Evolutionary conservation across 2,888 invertebrate species (phyloP), one percentile per base, ranked within the genome.

Genomic region (Chaitophorus viminalis): DNA sequence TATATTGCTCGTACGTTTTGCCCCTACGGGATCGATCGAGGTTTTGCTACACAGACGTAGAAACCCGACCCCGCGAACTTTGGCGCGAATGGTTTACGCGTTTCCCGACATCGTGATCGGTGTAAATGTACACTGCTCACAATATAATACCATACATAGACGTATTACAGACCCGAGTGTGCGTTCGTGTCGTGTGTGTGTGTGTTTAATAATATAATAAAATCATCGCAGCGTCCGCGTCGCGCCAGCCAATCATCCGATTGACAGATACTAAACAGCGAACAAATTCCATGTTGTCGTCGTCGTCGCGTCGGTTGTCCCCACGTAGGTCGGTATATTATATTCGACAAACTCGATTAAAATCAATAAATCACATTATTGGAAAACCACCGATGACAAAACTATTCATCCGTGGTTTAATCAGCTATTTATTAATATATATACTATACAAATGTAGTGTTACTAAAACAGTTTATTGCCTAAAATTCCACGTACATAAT

Each of bases 11-110:
- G n/a, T 76, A 76, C 76, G 39, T 76, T 76, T 46, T 46, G 77
- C 54, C 77, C 77, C 52, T 52, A 18, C 54, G 77, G 39, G 39
- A 77, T 77, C 77, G 77, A 77, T 77, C 77, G 76, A 39, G 25
- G 76, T 76, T 76, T 39, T 29, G 77, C n/a, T n/a, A n/a, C n/a
- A n/a, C 54, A 31, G 39, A n/a, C 77, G 54, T 14, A 54, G 77
- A 54, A 77, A 77, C 54, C 77, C 77, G 77, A 77, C 77, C 52
- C 77, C 39, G 36, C 39, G 54, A 14, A 68, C 68, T 68, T n/a
- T 68, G 29, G 29, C 68, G 29, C 68, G 29, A 68, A 68, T n/a
- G 25, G 68, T 14, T n/a, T 29, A 68, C 68, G 68, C 60, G 60
- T 60, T 60, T 60, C 6, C 60, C 21, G 46, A 14, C 46, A 60